Base-by-base conservation (phyloP, 2,888 invertebrate species). In the Mythimna pallens region DNA sequence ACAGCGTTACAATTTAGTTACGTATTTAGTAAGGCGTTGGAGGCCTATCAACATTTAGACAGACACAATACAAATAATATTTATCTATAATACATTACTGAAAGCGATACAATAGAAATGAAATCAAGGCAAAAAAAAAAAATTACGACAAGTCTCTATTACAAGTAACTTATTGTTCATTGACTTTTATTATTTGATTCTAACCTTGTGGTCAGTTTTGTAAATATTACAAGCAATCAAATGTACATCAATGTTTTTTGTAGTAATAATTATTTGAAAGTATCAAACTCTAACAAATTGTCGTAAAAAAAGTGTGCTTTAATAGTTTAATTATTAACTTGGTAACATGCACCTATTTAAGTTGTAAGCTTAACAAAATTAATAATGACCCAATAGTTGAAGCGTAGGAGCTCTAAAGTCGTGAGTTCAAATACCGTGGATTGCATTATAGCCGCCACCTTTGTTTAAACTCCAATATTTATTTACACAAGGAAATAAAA, bases 191-290 rank as follows among this genome's bases (percentile, higher is more conserved):
- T 70, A 70, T 77, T 74, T 69, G 50, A 78, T 63, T 50, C 55
- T 61, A 74, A 71, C 82, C 76, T 81, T 83, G 76, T 57, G 55
- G 55, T 65, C n/a, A 57, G 68, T 73, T 80, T 65, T 36, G 67
- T 67, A 70, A 81, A 80, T 63, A 73, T 76, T 80, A 57, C n/a
- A 62, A 59, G 17, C 82, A 73, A 83, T 78, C 50, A 67, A 74
- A 68, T 43, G 14, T 1, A 57, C 58, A 20, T 72, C 43, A 61
- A 30, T 20, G 5, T 62, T 65, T 80, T 65, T 52, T 73, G n/a
- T 17, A 17, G 25, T 58, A 40, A 55, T 40, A 66, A 54, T 34
- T 22, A 62, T 73, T 73, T 74, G 80, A 80, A 74, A 80, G 55
- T 63, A 30, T 50, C 7, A 40, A 63, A 34, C n/a, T 34, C 1